Conservation (phyloP, 2,113 vertebrate species). For the Sterna hirundo region DNA sequence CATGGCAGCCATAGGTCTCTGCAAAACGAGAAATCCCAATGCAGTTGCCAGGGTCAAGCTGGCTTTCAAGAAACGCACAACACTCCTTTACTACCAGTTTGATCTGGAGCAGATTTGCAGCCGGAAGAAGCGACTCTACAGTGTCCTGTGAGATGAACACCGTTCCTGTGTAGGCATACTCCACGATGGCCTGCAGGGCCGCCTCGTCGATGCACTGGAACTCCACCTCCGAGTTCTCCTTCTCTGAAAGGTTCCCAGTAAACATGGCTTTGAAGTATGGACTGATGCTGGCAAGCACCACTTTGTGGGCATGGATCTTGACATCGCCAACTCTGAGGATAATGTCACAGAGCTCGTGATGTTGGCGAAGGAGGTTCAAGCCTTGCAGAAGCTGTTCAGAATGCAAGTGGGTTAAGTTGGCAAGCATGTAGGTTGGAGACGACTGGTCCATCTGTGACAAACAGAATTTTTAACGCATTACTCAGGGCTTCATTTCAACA, state of each 20-base stretch:
- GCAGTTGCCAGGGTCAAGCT: slow-evolving; percentile 95
- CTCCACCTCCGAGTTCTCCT: slow-evolving; percentile 95
- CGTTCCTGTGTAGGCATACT: slow-evolving; percentile 95
- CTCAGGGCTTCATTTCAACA: neutral
- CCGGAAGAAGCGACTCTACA: slow-evolving; percentile 93
- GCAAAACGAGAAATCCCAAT: slow-evolving; percentile 98
- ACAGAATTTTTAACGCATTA: neutral
- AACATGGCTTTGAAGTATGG: slow-evolving; percentile 99
- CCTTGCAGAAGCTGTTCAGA: slow-evolving; percentile 97
- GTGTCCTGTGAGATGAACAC: slow-evolving; percentile 98
- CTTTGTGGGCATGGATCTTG: slow-evolving; percentile 97
- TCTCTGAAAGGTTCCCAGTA: slow-evolving; percentile 94
- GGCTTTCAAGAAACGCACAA: slow-evolving; percentile 94
- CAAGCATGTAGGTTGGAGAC: slow-evolving; percentile 94
- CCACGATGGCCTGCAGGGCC: slow-evolving; percentile 94
- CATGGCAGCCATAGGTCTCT: slow-evolving; percentile 95
- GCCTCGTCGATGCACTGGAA: slow-evolving; percentile 95
- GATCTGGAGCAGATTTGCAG: slow-evolving; percentile 96
- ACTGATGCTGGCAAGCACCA: slow-evolving; percentile 96
- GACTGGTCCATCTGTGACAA: slow-evolving; percentile 92
- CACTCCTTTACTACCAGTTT: slow-evolving; percentile 97
- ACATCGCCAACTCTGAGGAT: slow-evolving; percentile 92
- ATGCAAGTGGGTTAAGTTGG: slow-evolving; percentile 93
- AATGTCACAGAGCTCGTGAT: slow-evolving; percentile 95
- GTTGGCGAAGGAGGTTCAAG: slow-evolving; percentile 94